A percentile compares a stretch with the other conserved stretches of the same genome.
Evolutionary conservation across 2,113 vertebrate genomes (phyloP).

Genomic region (cattle (Bos taurus)): ARS-UCD2.0 NC_037346.1:39332501-39333000

Average conservation of each 20-base stretch:
- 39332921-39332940: not conserved
- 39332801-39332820: not conserved
- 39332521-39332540: not conserved
- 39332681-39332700: constrained; percentile 96
- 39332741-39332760: not conserved
- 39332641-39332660: constrained; percentile 93
- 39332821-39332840: not conserved
- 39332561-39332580: not conserved
- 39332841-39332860: not conserved
- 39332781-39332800: not conserved
- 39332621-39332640: constrained; percentile 73
- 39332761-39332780: not conserved
- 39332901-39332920: not conserved
- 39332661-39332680: constrained; percentile 95
- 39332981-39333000: not conserved
- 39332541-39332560: not conserved
- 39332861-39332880: not conserved
- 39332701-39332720: constrained; percentile 94
- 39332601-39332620: rapidly evolving
- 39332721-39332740: constrained; percentile 95
- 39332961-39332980: not conserved
- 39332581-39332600: not conserved
- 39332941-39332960: not conserved
- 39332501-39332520: not conserved
- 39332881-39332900: not conserved